Conservation (phyloP, 2,113 vertebrate genomes). For the Puntigrus tetrazona region DNA sequence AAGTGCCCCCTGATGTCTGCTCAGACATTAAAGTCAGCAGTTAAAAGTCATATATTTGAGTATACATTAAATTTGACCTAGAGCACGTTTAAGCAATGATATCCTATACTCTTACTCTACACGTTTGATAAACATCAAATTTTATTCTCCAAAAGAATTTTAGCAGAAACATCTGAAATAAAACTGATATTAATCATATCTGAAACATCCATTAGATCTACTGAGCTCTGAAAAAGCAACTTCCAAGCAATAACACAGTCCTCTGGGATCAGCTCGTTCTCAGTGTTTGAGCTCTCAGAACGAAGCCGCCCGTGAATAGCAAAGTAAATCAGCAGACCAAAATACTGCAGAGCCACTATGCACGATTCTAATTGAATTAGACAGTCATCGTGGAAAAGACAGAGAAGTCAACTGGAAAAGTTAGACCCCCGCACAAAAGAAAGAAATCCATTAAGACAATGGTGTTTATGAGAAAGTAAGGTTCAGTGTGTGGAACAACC, state of each 20-base stretch:
- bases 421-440: constrained; percentile 4
- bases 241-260: background rate
- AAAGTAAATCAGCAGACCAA: constrained; percentile 34
- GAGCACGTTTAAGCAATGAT: background rate
- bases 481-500: constrained; percentile 3
- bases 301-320: background rate
- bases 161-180: background rate
- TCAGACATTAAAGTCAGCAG: background rate
- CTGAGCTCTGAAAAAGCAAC: background rate
- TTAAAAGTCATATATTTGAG: background rate
- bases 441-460: constrained; percentile 28
- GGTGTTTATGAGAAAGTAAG: background rate
- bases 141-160: background rate
- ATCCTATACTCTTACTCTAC: background rate
- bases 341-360: background rate
- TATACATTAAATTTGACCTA: background rate
- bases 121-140: background rate
- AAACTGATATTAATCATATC: background rate
- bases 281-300: constrained; percentile 8
- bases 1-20: too few relatives aligned
- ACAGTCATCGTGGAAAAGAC: background rate
- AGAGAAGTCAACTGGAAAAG: background rate
- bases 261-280: background rate
- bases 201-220: background rate
- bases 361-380: background rate